phyloP scores from a whole-genome alignment of 2,113 vertebrate species.

The Planiliza haematocheilus region DNA sequence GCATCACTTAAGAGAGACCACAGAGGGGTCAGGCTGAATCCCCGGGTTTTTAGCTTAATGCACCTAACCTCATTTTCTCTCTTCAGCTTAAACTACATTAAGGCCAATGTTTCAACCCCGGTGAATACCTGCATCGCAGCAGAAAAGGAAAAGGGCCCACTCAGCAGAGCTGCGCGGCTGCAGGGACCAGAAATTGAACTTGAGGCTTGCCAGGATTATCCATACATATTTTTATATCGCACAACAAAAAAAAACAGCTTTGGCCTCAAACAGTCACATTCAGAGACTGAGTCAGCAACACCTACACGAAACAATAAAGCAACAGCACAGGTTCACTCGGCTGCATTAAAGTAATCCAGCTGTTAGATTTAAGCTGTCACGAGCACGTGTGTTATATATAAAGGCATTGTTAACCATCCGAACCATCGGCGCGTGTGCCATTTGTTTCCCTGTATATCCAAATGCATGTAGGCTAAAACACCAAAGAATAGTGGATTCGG shows the following conservation, averaged over 20 bases:
- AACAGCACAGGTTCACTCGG: constrained; percentile 14
- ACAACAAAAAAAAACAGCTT: constrained; percentile 56
- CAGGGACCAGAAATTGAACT: constrained; percentile 57
- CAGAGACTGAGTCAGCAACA: constrained; percentile 60
- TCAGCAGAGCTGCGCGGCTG: constrained; percentile 70
- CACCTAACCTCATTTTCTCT: constrained; percentile 49
- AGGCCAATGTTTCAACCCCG: constrained; percentile 60
- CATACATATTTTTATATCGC: constrained; percentile 65
- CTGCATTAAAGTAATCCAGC: not conserved
- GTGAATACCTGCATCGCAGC: constrained; percentile 67
- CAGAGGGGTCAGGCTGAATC: constrained; percentile 8
- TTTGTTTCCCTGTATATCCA: not conserved
- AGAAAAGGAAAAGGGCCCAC: constrained; percentile 57
- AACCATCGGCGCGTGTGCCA: no score
- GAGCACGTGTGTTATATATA: not conserved
- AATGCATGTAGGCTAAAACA: constrained; percentile 4
- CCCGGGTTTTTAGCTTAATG: constrained; percentile 27
- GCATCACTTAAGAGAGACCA: not conserved
- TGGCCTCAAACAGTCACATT: constrained; percentile 59
- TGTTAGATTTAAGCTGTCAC: not conserved
- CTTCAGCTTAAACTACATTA: constrained; percentile 59
- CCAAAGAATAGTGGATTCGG: not conserved
- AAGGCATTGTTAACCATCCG: not conserved
- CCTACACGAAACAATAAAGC: constrained; percentile 32
- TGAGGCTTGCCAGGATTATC: constrained; percentile 56